phyloP scores from a whole-genome alignment of 2,113 vertebrate genomes.

The Oxygymnocypris stewartii region DNA sequence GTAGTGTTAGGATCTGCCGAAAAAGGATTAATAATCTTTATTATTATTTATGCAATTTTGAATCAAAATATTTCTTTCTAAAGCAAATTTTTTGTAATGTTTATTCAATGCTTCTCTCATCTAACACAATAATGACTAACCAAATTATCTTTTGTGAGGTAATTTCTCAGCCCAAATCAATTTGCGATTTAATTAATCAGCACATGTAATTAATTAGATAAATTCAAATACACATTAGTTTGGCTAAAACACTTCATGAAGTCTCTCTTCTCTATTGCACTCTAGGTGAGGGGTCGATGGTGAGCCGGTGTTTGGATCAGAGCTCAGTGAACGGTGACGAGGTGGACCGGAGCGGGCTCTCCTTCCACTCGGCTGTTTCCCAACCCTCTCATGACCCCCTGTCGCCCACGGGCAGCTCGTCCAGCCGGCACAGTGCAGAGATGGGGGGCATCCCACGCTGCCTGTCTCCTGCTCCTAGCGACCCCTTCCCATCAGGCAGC shows the following conservation, averaged over 20 bases:
- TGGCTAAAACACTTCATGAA: not conserved
- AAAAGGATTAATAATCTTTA: too few species aligned
- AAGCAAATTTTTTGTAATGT: too few species aligned
- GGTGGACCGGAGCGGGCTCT: conserved; percentile 65
- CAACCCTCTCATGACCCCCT: conserved; percentile 68
- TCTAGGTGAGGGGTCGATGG: conserved; percentile 61
- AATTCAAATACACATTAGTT: not conserved
- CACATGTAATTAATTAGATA: not conserved
- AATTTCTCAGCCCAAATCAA: not conserved
- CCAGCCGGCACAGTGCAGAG: conserved; percentile 64
- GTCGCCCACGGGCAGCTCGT: conserved; percentile 76
- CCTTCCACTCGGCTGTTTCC: conserved; percentile 58
- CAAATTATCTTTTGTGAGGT: too few species aligned
- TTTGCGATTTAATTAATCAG: not conserved
- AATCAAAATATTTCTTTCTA: too few species aligned
- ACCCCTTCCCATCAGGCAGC: conserved; percentile 80
- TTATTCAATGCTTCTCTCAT: too few species aligned
- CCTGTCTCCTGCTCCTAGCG: conserved; percentile 75
- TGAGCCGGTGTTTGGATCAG: conserved; percentile 67
- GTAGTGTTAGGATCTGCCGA: too few species aligned
- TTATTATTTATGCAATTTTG: too few species aligned
- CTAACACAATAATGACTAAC: too few species aligned
- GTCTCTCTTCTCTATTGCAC: not conserved
- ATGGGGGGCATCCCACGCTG: conserved; percentile 76
- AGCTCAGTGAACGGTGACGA: conserved; percentile 79